Conservation (phyloP, 2,113 vertebrate species). For the Fregata magnificens region DNA sequence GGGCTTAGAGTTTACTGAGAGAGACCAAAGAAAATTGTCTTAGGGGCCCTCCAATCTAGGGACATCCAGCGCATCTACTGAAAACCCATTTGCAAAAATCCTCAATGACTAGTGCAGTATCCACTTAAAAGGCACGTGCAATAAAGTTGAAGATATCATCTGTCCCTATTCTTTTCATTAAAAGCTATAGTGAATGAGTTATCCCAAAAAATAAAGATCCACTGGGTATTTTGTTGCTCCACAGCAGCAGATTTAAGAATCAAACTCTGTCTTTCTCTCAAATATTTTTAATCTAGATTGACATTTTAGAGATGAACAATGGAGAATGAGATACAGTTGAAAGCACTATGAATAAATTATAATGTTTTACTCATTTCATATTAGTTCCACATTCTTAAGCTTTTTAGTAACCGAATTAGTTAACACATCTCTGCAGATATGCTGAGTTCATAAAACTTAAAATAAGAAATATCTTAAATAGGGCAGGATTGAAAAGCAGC, state of each 20-base stretch:
- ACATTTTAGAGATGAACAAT: not conserved
- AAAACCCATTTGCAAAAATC: not conserved
- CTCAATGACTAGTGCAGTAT: not conserved
- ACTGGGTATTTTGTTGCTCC: not conserved
- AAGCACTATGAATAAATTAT: not conserved
- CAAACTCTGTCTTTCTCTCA: not conserved
- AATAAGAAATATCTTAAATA: not conserved
- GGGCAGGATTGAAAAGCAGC: not conserved
- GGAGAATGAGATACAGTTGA: not conserved
- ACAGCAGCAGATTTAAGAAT: not conserved
- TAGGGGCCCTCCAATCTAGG: not conserved
- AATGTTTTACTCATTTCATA: not conserved
- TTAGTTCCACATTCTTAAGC: slow-evolving; percentile 3
- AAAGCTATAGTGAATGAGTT: not conserved
- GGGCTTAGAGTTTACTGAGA: not conserved
- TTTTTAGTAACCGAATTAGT: not conserved
- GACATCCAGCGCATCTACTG: not conserved
- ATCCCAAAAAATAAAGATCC: not conserved
- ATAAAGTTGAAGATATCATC: not conserved
- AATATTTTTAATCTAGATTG: not conserved
- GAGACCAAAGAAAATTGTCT: not conserved
- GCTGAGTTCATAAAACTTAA: not conserved
- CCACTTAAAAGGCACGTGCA: not conserved
- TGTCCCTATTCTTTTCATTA: not conserved
- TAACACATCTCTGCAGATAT: not conserved